Conservation (phyloP, 2,888 invertebrate genomes). For the Coelogynopora nodosa region DNA sequence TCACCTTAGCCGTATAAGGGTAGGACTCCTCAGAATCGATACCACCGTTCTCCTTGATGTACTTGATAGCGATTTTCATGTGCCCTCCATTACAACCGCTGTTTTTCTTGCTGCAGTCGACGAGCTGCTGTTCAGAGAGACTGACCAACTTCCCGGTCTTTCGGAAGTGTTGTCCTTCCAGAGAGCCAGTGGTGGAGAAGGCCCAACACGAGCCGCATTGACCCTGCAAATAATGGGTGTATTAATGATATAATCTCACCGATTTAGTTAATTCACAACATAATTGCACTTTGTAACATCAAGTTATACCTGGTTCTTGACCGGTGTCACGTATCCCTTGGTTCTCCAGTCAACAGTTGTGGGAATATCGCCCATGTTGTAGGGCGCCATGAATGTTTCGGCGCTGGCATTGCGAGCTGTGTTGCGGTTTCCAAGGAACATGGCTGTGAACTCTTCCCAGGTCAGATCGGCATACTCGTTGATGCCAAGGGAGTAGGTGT, state of each 20-base stretch:
- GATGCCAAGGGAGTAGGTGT: constrained; percentile 53
- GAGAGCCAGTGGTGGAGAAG: constrained; percentile 67
- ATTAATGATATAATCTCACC: no score
- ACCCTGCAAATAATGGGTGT: constrained; percentile 47
- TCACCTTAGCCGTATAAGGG: constrained; percentile 46
- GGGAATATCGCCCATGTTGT: constrained; percentile 37
- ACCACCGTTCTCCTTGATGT: constrained; percentile 49
- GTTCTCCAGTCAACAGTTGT: constrained; percentile 55
- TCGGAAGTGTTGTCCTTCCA: constrained; percentile 67
- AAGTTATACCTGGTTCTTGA: constrained; percentile 58
- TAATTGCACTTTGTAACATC: no score
- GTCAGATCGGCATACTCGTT: constrained; percentile 61
- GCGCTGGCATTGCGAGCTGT: neutral
- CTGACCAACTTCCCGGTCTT: constrained; percentile 74
- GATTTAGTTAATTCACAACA: no score
- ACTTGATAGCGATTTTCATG: constrained; percentile 50
- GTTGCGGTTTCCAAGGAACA: neutral
- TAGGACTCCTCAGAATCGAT: constrained; percentile 55
- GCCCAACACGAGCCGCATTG: constrained; percentile 73
- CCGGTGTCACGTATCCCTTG: constrained; percentile 56
- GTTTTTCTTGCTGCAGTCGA: constrained; percentile 80
- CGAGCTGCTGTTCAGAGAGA: constrained; percentile 83
- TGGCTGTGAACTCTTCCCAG: constrained; percentile 38
- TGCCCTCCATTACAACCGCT: constrained; percentile 78
- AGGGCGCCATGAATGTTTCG: constrained; percentile 37